Base-by-base conservation (phyloP, 2,113 vertebrate species). In the Paradisaea rubra region DNA sequence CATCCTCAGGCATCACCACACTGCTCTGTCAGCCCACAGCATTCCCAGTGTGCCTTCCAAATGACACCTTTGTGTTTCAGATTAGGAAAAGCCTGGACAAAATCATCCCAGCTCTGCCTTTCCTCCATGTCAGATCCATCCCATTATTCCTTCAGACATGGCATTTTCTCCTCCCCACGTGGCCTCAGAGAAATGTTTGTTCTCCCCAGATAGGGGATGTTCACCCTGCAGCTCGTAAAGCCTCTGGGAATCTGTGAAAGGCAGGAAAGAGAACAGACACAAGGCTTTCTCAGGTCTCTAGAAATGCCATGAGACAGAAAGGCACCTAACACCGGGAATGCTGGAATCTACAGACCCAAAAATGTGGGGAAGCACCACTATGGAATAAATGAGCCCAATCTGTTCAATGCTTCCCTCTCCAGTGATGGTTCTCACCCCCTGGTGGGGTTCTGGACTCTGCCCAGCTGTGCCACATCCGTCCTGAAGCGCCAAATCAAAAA, bases 31-130 rank as follows among this genome's bases (percentile, higher is more conserved):
- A 57, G 7, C 35, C 14, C 0, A 3, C 2, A 31, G 17, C 35
- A 9, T 6, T 63, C 22, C 53, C 28, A n/a, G 1, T 0, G 0
- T 1, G 16, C 1, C 54, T 54, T 9, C 27, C 23, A 65, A 65
- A 15, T 1, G 9, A 52, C 25, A 31, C 21, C 22, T 61, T 1
- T 1, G 5, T 11, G 23, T 28, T 60, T 65, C 52, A 66, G 21
- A 66, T 20, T 5, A 47, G 30, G 56, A 19, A 57, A 85, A 85
- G 7, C 6, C n/a, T 14, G 23, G 15, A n/a, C 18, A 42, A 28
- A n/a, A 70, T 21, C 45, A n/a, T 8, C 12, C 1, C 6, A 78
- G 69, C 33, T 53, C 68, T 69, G 31, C 25, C 17, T 2, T 59
- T 35, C 31, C 56, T 27, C 49, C 14, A 10, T 3, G 13, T 23